phyloP scores from a whole-genome alignment of 2,113 vertebrate genomes.

The Elephantulus edwardii region DNA sequence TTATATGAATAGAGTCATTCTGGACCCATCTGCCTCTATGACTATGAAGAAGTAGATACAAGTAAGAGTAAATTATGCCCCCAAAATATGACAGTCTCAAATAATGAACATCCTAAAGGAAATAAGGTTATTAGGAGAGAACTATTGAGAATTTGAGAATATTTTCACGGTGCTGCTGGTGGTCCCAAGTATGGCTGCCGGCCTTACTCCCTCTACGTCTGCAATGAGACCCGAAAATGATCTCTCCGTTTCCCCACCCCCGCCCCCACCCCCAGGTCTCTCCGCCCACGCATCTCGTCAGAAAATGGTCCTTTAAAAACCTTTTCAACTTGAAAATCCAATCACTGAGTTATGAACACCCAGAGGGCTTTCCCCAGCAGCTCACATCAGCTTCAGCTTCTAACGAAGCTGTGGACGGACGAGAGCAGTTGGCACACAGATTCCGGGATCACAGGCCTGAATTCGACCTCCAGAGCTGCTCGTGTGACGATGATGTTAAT shows the following conservation, averaged over 20 bases:
- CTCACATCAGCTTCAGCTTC: neutral
- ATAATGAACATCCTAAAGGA: neutral
- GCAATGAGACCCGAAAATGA: neutral
- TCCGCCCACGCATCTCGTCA: neutral
- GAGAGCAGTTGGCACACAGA: neutral
- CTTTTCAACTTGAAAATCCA: neutral
- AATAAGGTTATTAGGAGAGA: neutral
- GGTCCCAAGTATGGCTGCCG: neutral
- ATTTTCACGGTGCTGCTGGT: neutral
- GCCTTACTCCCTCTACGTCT: no score
- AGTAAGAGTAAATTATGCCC: neutral
- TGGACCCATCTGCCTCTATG: neutral
- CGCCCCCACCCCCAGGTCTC: neutral
- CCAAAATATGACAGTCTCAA: neutral
- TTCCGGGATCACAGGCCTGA: accelerated
- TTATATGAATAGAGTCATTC: neutral
- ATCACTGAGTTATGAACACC: neutral
- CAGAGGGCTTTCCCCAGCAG: neutral
- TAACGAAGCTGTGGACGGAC: neutral
- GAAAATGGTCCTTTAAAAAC: neutral
- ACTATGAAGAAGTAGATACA: neutral
- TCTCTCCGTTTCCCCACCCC: no score
- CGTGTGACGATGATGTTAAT: neutral
- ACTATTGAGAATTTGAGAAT: neutral
- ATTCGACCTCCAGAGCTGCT: neutral